A percentile compares a stretch with the other conserved stretches of the same genome.
These are phyloP conservation scores for Heterodera carotae DNA, from an alignment of 1,140 invertebrate genomes.

Conservation along the genomic window DNA sequence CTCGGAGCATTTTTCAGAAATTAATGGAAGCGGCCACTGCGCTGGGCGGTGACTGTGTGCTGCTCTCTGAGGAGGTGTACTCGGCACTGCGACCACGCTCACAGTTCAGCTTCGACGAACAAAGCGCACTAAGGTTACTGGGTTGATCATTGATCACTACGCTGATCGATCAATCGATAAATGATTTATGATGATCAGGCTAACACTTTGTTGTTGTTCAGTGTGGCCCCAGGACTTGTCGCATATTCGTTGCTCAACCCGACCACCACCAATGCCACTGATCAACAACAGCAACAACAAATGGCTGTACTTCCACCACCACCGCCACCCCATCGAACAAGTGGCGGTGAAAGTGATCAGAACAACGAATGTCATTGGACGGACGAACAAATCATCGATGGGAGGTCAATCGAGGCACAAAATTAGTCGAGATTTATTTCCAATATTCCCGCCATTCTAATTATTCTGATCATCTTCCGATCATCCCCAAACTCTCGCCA, in stretches of 20 bases:
- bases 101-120: constrained; percentile 55
- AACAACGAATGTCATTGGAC: background rate
- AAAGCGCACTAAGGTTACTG: constrained; percentile 36
- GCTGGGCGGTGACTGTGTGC: constrained; percentile 35
- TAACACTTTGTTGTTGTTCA: constrained; percentile 17
- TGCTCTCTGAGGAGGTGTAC: constrained; percentile 63
- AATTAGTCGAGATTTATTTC: background rate
- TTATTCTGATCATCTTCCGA: too few relatives aligned
- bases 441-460: too few relatives aligned
- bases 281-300: background rate
- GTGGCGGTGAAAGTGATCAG: constrained; percentile 3
- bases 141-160: background rate
- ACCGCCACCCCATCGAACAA: background rate
- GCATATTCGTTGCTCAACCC: constrained; percentile 27
- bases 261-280: constrained; percentile 1
- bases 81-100: constrained; percentile 59
- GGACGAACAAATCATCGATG: background rate
- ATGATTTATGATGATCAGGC: too few relatives aligned
- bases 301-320: background rate
- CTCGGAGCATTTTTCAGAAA: too few relatives aligned
- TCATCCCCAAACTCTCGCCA: too few relatives aligned
- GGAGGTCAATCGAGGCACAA: background rate
- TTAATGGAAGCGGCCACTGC: constrained; percentile 51
- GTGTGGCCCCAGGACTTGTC: constrained; percentile 47
- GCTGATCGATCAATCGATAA: background rate